Evolutionary conservation across 30 jellyfish, hydroid and myxozoan species (phyloP).

Genomic region (Hydractinia echinata): DNA sequence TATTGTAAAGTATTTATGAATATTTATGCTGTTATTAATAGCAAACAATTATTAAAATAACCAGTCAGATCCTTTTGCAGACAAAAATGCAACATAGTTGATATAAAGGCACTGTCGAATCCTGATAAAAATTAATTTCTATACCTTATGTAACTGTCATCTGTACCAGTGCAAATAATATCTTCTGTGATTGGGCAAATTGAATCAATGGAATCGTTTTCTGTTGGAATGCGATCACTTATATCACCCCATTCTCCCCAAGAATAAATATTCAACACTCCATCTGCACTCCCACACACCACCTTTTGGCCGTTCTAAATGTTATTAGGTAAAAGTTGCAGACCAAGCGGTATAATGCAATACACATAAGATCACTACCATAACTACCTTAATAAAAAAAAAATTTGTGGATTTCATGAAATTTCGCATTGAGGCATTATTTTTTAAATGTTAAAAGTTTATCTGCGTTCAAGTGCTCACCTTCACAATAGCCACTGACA

Average conservation of each 20-base stretch:
- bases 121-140: no score
- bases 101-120: no score
- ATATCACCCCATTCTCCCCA: constrained; percentile 97
- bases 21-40: no score
- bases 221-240: constrained; percentile 80
- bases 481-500: constrained; percentile 60
- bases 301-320: constrained; percentile 64
- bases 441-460: neutral
- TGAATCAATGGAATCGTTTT: constrained; percentile 49
- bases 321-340: neutral
- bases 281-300: constrained; percentile 85
- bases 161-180: constrained; percentile 61
- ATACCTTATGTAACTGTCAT: constrained; percentile 78
- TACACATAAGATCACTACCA: neutral
- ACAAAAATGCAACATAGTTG: no score
- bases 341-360: neutral
- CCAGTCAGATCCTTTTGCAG: no score
- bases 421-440: neutral
- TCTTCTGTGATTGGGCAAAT: constrained; percentile 70
- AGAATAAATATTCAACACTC: constrained; percentile 62
- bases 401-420: neutral
- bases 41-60: no score
- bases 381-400: neutral
- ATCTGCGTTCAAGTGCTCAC: constrained; percentile 1
- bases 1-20: no score